Base-by-base conservation (phyloP, 1,140 invertebrate species). In the Zaprionus taronus region DNA sequence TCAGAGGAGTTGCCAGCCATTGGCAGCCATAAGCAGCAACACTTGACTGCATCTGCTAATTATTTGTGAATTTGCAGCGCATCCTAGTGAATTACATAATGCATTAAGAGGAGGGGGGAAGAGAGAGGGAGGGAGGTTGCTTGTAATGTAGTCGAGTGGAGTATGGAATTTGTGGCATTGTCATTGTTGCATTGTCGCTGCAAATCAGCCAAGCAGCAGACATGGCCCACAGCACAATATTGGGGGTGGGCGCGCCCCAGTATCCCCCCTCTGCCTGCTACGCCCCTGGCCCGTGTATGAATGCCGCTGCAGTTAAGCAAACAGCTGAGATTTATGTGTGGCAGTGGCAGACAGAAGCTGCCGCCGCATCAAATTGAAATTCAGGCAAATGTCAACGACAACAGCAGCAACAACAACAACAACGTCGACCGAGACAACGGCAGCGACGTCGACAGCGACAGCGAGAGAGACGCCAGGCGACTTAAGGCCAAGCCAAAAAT, bases 321-420 rank as follows among this genome's bases (percentile, higher is more conserved):
- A 47, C 41, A 31, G 60, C 53, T 53, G 78, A 85, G 83, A 85
- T 85, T 85, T 85, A 85, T 85, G 83, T 74, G 72, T 17, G 24
- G n/a, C 49, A 24, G 34, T 24, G 34, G 72, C 49, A 81, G 78
- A 85, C 82, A 85, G 78, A 66, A 68, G 74, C 70, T 70, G 79
- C 53, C 69, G 78, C 73, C 78, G 65, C 79, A 83, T 85, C 76
- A 76, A 87, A 86, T 86, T 86, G 83, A 86, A 83, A 87, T 86
- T 77, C 83, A 86, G 83, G 80, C 83, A 86, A 86, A 86, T 86
- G 83, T 87, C 83, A 87, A 80, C 83, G 68, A 62, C 81, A 87
- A 75, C 73, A 65, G 51, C 67, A 51, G 69, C 66, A 57, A 69
- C 70, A 56, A 58, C n/a, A 49, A 72, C 24, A 26, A 12, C 22